Percentiles rank a stretch among this genome's conserved stretches.
Evolutionary conservation across 2,113 vertebrate genomes (phyloP).

Genomic region (Dermatemys mawii): DNA sequence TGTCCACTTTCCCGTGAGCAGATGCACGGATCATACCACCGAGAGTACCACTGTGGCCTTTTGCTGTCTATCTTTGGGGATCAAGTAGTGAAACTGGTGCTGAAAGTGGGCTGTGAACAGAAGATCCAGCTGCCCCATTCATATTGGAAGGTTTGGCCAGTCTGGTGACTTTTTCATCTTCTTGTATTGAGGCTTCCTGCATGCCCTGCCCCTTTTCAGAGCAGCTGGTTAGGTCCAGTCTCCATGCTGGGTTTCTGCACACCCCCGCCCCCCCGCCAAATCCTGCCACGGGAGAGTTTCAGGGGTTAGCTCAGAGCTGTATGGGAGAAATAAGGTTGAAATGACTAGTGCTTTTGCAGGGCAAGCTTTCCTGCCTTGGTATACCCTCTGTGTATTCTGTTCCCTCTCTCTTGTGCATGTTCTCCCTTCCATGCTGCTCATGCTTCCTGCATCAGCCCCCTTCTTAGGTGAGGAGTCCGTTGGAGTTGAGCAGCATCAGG

Average conservation of each 20-base stretch:
- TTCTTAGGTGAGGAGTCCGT: accelerated
- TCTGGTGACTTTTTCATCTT: neutral
- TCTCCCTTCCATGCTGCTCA: neutral
- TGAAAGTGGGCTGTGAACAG: neutral
- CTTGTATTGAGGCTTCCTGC: neutral
- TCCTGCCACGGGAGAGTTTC: constrained; percentile 19
- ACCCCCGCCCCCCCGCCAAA: too few relatives aligned
- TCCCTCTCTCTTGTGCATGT: accelerated
- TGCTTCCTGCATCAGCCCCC: neutral
- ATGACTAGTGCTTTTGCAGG: constrained; percentile 1
- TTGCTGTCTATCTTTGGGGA: neutral
- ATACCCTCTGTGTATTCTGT: neutral
- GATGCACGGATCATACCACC: accelerated
- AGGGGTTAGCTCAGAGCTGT: neutral
- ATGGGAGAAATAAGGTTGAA: constrained; percentile 2
- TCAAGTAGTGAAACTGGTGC: neutral
- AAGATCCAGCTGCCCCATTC: neutral
- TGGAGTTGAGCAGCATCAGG: neutral
- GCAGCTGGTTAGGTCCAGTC: neutral
- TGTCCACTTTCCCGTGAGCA: neutral
- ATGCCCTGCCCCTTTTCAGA: constrained; percentile 19
- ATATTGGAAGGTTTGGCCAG: neutral
- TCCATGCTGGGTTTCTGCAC: neutral
- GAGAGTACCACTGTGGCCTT: neutral
- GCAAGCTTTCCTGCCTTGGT: neutral